These are phyloP conservation scores for Clarias batrachus DNA, from an alignment of 2,113 vertebrate genomes.

Conservation along the genomic window DNA sequence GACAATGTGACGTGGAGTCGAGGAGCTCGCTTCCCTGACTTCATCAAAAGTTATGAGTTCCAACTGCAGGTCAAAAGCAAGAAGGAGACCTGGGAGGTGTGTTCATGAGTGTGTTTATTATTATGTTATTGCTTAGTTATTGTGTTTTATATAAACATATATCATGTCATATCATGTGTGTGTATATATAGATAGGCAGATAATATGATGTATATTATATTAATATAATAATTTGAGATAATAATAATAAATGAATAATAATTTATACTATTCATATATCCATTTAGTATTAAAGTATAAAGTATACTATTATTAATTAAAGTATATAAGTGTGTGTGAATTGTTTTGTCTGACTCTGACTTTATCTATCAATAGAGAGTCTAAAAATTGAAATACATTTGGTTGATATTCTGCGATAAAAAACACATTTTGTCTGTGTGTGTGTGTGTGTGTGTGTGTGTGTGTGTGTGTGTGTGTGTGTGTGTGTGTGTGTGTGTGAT, in stretches of 20 bases:
- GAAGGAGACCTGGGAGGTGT: slow-evolving; percentile 58
- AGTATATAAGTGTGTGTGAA: neutral
- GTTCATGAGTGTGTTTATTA: slow-evolving; percentile 27
- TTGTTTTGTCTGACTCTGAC: too few relatives aligned
- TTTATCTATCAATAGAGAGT: too few relatives aligned
- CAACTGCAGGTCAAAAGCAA: slow-evolving; percentile 60
- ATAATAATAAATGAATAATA: too few relatives aligned
- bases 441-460: neutral
- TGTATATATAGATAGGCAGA: neutral
- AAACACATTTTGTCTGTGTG: neutral
- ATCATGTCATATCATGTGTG: neutral
- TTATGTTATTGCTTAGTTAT: too few relatives aligned
- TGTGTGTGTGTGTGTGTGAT: slow-evolving; percentile 29
- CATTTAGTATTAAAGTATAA: too few relatives aligned
- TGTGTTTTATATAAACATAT: too few relatives aligned
- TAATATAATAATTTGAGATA: too few relatives aligned
- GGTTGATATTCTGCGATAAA: neutral
- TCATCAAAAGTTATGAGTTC: neutral
- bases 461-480: slow-evolving; percentile 19
- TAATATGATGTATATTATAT: too few relatives aligned
- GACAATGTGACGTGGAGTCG: slow-evolving; percentile 58
- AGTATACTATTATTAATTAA: neutral
- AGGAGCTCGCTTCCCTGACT: accelerated
- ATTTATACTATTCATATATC: neutral
- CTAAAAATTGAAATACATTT: neutral